Base-by-base conservation (phyloP, 2,888 invertebrate species). In the Drosophila ezoana region DNA sequence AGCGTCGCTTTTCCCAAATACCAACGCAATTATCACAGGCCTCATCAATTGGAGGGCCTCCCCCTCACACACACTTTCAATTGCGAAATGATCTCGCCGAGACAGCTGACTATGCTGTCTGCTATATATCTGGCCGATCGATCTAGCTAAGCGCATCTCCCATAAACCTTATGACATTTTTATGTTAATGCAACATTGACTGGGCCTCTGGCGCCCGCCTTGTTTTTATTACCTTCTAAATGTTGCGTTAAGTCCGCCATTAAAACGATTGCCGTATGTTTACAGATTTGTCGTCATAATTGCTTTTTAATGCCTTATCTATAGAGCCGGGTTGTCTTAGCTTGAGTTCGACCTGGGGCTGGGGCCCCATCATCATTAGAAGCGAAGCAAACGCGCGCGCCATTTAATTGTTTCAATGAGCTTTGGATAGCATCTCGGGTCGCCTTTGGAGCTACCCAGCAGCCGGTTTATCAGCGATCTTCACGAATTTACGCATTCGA, bases 271-370 rank as follows among this genome's bases (percentile, higher is more conserved):
- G 84, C 86, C 86, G 86, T 84, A 85, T 90, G 89, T 89, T 90
- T 89, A 90, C 89, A 89, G 89, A 85, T 89, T 89, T 89, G 90
- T 90, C 87, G 89, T 81, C 80, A 87, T 90, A 89, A 90, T 89
- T 89, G 89, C 89, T 87, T 89, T 89, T 89, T 89, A 89, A 90
- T 89, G 75, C 89, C 87, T 89, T 89, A 89, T 90, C 90, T 88
- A 73, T 72, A 59, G 78, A 72, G 53, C 53, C 66, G 59, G 40
- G 61, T 6, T 43, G 45, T 16, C 38, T 54, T 60, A 49, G 20
- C 16, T 33, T 33, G n/a, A 32, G 20, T 14, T 32, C 35, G 37
- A 38, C 13, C 48, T 5, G 40, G 13, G 32, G 41, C 53, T 40
- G 40, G 40, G 16, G 40, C 23, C 54, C 33, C 41, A 81, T 72